Base-by-base conservation (phyloP, 2,113 vertebrate species). In the Tetrax tetrax region DNA sequence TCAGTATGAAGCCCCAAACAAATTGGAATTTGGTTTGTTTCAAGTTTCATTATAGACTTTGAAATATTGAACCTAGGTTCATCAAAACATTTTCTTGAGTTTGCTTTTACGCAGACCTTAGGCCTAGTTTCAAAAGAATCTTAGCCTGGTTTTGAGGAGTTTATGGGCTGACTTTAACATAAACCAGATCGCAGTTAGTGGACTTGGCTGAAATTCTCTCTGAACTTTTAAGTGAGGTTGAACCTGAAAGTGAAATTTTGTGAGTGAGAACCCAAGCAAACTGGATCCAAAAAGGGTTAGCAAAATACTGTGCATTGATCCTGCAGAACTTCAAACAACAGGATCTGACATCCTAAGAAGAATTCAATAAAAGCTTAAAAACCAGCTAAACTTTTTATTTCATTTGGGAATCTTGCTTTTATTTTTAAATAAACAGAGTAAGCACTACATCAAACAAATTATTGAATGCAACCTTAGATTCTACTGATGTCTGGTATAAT, bases 81-180 rank as follows among this genome's bases (percentile, higher is more conserved):
- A 91, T 95, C 89, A 91, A 95, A 95, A 96, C 15, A 85, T 95
- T 82, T 94, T 89, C 83, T 87, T 83, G 48, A 87, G 41, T 84
- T 93, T 95, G 38, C 61, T 92, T 96, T 97, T 89, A 50, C 27
- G 50, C 74, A 95, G 77, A 85, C 41, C n/a, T 50, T 91, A 96
- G 84, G 69, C 86, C 83, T 31, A 65, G 80, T 95, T 95, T 97
- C 93, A 96, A 96, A 95, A 95, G 96, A 93, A 66, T 83, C 64
- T 0, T 0, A 29, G 82, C 82, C 59, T 60, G 20, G 76, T 93
- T 96, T 95, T 91, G 83, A 96, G 53, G 76, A 87, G 60, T 96
- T 96, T 96, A 95, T 92, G 83, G 92, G 83, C 94, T 96, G 92
- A 54, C 74, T 95, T 85, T 91, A 93, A 96, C 95, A 96, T 69